These are phyloP conservation scores for Dryocosmus kuriphilus DNA, from an alignment of 2,888 invertebrate genomes.

Conservation along the genomic window DNA sequence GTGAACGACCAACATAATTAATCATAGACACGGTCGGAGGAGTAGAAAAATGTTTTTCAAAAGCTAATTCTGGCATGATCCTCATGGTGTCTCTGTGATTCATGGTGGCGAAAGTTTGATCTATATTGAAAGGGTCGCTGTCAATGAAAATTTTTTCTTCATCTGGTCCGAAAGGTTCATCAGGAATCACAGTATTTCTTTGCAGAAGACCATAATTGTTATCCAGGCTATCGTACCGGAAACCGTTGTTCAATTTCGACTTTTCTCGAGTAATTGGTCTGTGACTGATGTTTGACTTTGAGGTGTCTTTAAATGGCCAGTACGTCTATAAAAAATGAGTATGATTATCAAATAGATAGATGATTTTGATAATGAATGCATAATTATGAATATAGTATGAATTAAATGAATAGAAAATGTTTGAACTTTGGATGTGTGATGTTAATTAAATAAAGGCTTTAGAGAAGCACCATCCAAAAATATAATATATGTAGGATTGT, in stretches of 20 bases:
- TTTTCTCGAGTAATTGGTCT: slow-evolving; percentile 75
- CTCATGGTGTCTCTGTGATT: slow-evolving; percentile 59
- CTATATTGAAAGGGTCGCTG: slow-evolving; percentile 69
- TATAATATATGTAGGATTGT: not conserved
- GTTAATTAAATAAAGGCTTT: not conserved
- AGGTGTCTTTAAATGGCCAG: slow-evolving; percentile 87
- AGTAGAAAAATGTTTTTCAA: slow-evolving; percentile 66
- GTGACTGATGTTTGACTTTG: slow-evolving; percentile 85
- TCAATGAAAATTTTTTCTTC: slow-evolving; percentile 75
- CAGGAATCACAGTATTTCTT: slow-evolving; percentile 70
- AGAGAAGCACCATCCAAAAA: not conserved
- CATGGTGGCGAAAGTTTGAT: slow-evolving; percentile 68
- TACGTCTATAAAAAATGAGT: slow-evolving; percentile 81
- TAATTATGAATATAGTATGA: not conserved
- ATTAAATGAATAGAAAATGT: not conserved
- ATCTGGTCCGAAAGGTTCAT: slow-evolving; percentile 73
- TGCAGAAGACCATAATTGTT: slow-evolving; percentile 50
- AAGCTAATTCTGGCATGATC: slow-evolving; percentile 21
- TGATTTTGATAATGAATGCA: not conserved
- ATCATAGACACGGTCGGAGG: slow-evolving; percentile 75
- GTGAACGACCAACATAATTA: not conserved
- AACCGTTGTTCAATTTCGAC: slow-evolving; percentile 54
- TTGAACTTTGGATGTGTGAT: not conserved
- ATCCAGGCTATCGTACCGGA: slow-evolving; percentile 60
- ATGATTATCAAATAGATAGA: not conserved